Conservation (phyloP, 2,797 vertebrate genomes). For the Dicrostonyx torquatus region DNA sequence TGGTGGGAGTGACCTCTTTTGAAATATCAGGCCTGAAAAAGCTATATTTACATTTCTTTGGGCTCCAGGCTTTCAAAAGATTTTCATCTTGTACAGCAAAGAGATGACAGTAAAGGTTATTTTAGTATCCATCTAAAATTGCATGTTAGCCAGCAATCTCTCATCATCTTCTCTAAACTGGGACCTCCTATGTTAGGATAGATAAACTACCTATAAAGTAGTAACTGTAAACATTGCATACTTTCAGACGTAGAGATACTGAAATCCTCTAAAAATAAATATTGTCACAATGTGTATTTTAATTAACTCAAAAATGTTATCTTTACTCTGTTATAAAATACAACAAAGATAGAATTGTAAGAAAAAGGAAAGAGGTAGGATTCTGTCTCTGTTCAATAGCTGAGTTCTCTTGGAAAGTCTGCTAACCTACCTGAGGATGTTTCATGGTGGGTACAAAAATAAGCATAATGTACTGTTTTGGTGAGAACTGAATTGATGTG, state of each 20-base stretch:
- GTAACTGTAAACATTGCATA: neutral
- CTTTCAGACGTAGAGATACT: neutral
- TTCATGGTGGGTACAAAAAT: neutral
- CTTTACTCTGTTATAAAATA: neutral
- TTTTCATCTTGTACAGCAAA: constrained; percentile 83
- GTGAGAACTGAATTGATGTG: neutral
- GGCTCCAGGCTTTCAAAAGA: constrained; percentile 81
- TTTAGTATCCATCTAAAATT: constrained; percentile 83
- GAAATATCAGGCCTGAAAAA: constrained; percentile 86
- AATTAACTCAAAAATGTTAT: neutral
- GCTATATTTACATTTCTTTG: constrained; percentile 88
- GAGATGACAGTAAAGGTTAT: constrained; percentile 85
- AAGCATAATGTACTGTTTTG: neutral
- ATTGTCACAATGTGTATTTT: neutral
- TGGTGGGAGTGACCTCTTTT: constrained; percentile 83
- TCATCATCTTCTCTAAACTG: constrained; percentile 1
- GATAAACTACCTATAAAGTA: neutral
- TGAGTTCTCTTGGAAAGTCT: neutral
- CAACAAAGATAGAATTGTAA: neutral
- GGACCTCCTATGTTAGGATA: neutral
- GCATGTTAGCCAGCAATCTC: constrained; percentile 75
- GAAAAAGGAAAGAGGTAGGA: neutral
- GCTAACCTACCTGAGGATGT: neutral
- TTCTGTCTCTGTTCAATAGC: neutral
- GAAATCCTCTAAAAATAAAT: neutral